Evolutionary conservation across 2,888 invertebrate species (phyloP).

Genomic region (Aplocera efformata): DNA sequence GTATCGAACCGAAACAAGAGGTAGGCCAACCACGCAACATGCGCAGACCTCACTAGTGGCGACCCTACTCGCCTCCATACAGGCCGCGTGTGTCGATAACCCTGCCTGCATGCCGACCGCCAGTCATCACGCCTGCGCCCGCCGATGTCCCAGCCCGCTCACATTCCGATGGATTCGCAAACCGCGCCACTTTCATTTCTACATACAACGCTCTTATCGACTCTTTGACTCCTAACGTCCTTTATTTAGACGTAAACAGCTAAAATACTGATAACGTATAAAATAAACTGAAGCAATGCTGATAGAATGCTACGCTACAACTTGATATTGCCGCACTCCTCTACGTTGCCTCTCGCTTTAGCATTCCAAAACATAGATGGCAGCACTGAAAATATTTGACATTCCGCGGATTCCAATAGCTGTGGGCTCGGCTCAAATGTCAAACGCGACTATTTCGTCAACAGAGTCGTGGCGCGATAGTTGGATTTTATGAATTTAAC

Average conservation of each 20-base stretch:
- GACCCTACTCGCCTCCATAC: slow-evolving; percentile 57
- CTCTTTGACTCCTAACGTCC: no score
- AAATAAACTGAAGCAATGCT: slow-evolving; percentile 2
- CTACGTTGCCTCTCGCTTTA: slow-evolving; percentile 62
- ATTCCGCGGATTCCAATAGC: slow-evolving; percentile 83
- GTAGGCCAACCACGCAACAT: slow-evolving; percentile 47
- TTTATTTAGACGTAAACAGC: no score
- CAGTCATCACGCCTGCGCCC: slow-evolving; percentile 66
- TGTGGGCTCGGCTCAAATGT: slow-evolving; percentile 87
- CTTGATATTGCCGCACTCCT: slow-evolving; percentile 43
- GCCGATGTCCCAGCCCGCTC: slow-evolving; percentile 63
- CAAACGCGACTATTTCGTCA: slow-evolving; percentile 83
- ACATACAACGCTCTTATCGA: slow-evolving; percentile 2
- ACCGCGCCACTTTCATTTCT: slow-evolving; percentile 43
- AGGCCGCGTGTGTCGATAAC: slow-evolving; percentile 69
- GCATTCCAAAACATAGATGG: slow-evolving; percentile 80
- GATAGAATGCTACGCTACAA: slow-evolving; percentile 17
- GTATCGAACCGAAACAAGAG: slow-evolving; percentile 67
- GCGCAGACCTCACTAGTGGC: slow-evolving; percentile 49
- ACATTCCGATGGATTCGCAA: slow-evolving; percentile 69
- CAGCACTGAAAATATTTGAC: slow-evolving; percentile 84
- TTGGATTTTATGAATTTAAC: slow-evolving; percentile 75
- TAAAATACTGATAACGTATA: slow-evolving; percentile 3
- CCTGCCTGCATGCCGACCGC: slow-evolving; percentile 49
- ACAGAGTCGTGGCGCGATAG: slow-evolving; percentile 78